Evolutionary conservation across 2,113 vertebrate genomes (phyloP), one percentile per base, ranked within the genome.

Genomic region (Lepus europaeus): DNA sequence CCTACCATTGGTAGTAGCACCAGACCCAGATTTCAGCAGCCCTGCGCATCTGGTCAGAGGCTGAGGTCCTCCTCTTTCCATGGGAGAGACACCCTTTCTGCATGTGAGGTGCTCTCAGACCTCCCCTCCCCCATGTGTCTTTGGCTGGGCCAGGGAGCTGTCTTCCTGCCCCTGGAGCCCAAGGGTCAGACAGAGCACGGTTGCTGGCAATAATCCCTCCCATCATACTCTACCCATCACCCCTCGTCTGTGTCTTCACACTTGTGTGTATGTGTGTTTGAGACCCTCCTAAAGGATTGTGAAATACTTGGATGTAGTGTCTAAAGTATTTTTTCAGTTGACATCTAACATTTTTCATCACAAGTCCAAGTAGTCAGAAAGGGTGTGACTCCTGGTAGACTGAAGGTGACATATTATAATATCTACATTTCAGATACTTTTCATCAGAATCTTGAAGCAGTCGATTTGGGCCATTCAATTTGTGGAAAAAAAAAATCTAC

Each of bases 381-480:
- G 85, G 17, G 16, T 6, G 23, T 68, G n/a, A 80, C 61, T 85
- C 82, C 72, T 87, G 17, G 19, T 76, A 6, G 73, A 12, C 56
- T 72, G n/a, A 81, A 63, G 45, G 33, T 19, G 88, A 59, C 36
- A 51, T n/a, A 23, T 56, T 36, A 45, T n/a, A 53, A 76, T 33
- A 70, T 29, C 17, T 77, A 22, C 6, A 49, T 49, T 72, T 96
- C 87, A 93, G 79, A 80, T 61, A 77, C 45, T 90, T 90, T 86
- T 79, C 49, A 74, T 51, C 59, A 51, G 72, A 80, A 87, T 76
- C 19, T 61, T 66, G 45, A 90, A 33, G 39, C n/a, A 80, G 9
- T 20, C 80, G 13, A 66, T 61, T 66, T 88, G 78, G 78, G 17
- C 61, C 33, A 90, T 69, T 90, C 17, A 22, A n/a, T 73, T 89